Conservation (phyloP, 2,888 invertebrate species). For the Hirtodrosophila trivittata region DNA sequence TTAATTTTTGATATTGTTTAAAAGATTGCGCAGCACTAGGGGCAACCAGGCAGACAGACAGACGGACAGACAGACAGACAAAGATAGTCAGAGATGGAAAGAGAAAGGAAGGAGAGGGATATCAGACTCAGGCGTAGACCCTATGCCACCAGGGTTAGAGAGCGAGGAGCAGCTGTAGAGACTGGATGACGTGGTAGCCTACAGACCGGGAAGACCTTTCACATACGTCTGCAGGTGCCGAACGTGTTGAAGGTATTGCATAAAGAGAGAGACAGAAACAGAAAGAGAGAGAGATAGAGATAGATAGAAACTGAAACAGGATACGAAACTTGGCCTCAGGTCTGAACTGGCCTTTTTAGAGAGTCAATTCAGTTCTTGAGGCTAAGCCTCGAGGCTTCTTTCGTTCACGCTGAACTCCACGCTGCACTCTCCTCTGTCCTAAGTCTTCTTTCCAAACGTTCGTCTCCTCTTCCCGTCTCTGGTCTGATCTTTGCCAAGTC, state of each 20-base stretch:
- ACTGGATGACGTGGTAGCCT: no score
- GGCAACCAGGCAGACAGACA: background rate
- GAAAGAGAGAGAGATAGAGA: background rate
- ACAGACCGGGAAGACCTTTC: slow-evolving; percentile 13
- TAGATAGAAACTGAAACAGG: slow-evolving; percentile 58
- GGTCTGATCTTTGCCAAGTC: background rate
- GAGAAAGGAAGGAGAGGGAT: background rate
- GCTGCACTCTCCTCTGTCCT: background rate
- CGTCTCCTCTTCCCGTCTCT: slow-evolving; percentile 12
- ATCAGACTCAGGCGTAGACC: background rate
- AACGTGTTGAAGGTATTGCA: background rate
- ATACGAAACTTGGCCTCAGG: slow-evolving; percentile 56
- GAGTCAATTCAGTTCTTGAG: background rate
- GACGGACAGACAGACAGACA: background rate
- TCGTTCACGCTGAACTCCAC: no score
- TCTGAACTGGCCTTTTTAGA: slow-evolving; percentile 4
- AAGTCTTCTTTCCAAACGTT: no score
- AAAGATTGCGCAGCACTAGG: slow-evolving; percentile 58
- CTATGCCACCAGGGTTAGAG: background rate
- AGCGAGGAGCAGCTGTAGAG: background rate
- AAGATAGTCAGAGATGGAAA: background rate
- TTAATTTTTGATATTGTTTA: slow-evolving; percentile 78
- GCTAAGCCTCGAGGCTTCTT: background rate
- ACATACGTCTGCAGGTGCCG: slow-evolving; percentile 48
- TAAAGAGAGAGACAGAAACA: background rate